phyloP scores from a whole-genome alignment of 1,140 invertebrate species.

The Drosophila baimaii region DNA sequence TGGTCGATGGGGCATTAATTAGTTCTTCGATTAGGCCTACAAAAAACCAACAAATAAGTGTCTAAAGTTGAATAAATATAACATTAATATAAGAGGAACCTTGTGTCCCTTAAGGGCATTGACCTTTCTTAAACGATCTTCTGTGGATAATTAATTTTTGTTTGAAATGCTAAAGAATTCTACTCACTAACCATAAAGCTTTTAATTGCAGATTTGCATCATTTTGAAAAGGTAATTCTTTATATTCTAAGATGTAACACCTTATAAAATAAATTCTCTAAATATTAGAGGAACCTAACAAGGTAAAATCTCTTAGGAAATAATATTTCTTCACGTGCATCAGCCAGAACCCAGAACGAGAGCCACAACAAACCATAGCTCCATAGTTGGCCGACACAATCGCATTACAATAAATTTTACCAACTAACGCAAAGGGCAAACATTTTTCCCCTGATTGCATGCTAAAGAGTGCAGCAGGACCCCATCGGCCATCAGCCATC shows the following conservation, averaged over 20 bases:
- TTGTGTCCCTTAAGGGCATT: background rate
- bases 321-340: background rate
- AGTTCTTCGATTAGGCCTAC: constrained; percentile 4
- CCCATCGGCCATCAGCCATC: constrained; percentile 1
- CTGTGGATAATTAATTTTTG: background rate
- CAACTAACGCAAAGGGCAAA: constrained; percentile 55
- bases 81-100: background rate
- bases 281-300: background rate
- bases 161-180: background rate
- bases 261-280: background rate
- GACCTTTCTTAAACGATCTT: background rate
- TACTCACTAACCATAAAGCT: background rate
- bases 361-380: constrained; percentile 27
- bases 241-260: background rate
- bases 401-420: constrained; percentile 78
- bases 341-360: constrained; percentile 39
- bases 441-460: constrained; percentile 39
- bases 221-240: no score
- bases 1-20: constrained; percentile 7
- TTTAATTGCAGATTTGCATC: no score
- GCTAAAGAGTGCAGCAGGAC: constrained; percentile 59
- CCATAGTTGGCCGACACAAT: constrained; percentile 53
- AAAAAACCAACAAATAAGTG: background rate
- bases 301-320: no score
- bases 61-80: background rate